A percentile compares a stretch with the other conserved stretches of the same genome.
Evolutionary conservation across 2,888 invertebrate species (phyloP).

Genomic region (Anarsia innoxiella): DNA sequence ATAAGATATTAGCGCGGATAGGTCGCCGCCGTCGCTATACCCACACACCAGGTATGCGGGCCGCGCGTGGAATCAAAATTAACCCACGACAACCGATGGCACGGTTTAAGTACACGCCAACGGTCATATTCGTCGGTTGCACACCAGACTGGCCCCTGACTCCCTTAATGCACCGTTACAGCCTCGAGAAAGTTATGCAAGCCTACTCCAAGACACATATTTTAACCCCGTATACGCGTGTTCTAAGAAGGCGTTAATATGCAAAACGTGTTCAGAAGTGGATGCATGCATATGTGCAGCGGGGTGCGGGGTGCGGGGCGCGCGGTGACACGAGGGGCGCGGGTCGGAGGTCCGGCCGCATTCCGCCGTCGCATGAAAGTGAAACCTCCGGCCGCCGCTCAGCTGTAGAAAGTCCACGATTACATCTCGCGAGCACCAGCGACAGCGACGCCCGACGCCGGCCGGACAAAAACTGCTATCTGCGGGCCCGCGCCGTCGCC

Average conservation of each 20-base stretch:
- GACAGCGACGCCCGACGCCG: slow-evolving; percentile 45
- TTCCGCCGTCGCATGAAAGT: slow-evolving; percentile 70
- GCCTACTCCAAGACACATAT: slow-evolving; percentile 26
- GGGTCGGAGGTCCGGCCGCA: slow-evolving; percentile 73
- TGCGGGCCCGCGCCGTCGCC: slow-evolving; percentile 34
- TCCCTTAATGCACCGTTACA: slow-evolving; percentile 32
- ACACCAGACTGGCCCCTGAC: slow-evolving; percentile 24
- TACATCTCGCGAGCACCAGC: slow-evolving; percentile 33
- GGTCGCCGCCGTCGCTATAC: slow-evolving; percentile 43
- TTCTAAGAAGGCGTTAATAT: slow-evolving; percentile 30
- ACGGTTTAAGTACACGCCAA: not conserved
- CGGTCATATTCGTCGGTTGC: slow-evolving; percentile 10
- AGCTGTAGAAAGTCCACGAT: slow-evolving; percentile 73
- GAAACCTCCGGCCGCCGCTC: slow-evolving; percentile 56
- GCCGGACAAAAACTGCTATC: slow-evolving; percentile 67
- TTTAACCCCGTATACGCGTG: slow-evolving; percentile 28
- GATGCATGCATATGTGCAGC: slow-evolving; percentile 18
- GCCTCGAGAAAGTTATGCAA: slow-evolving; percentile 32
- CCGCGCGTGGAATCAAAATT: slow-evolving; percentile 50
- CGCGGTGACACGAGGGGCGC: slow-evolving; percentile 41
- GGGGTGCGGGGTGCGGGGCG: slow-evolving; percentile 27
- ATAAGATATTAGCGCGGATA: slow-evolving; percentile 72
- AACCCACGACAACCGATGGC: slow-evolving; percentile 31
- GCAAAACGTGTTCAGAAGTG: slow-evolving; percentile 30
- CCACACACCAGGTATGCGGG: slow-evolving; percentile 55